Evolutionary conservation across 2,113 vertebrate species (phyloP), one percentile per base, ranked within the genome.

Genomic region (Proterorhinus semilunaris): DNA sequence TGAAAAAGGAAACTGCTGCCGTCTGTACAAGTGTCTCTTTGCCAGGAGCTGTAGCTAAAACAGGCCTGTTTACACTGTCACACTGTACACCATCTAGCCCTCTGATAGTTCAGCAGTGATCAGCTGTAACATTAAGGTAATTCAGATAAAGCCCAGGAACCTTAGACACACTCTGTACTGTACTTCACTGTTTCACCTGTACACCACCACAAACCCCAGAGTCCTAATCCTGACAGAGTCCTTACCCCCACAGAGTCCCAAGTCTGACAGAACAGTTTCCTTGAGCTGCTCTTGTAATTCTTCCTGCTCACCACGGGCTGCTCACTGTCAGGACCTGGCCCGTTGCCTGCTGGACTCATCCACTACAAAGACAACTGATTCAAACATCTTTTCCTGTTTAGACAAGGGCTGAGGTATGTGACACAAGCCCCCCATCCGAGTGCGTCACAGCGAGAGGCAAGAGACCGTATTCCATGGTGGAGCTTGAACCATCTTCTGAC

Each of bases 381-480:
- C 81, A 84, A 79, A 76, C 78, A 72, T 81, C 82, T 76, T 75
- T 91, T 91, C 84, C 86, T 91, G 90, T 91, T 91, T 91, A 89
- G 87, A 91, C 87, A 90, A 84, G 76, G 76, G 78, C 83, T 80
- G 71, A 83, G 86, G 81, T 81, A 88, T 89, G 85, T 82, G 74
- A 43, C 62, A 68, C 62, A 72, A 82, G 48, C 78, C 81, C 76
- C 65, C 58, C 62, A 70, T 70, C 74, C 57, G 57, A 83, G 46
- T 63, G 69, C 51, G 52, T 78, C 65, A 70, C 67, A 45, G 58
- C 43, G 67, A 74, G 86, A 62, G 75, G 42, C 58, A 5, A 69
- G 62, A 73, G 67, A 16, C 43, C 55, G 69, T 74, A 64, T 43
- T 66, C 52, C 54, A 65, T 55, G 62, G 65, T 58, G 61, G 55